These are phyloP conservation scores for Habroteleia sp. DNA, from an alignment of 2,888 invertebrate species.

Conservation along the genomic window DNA sequence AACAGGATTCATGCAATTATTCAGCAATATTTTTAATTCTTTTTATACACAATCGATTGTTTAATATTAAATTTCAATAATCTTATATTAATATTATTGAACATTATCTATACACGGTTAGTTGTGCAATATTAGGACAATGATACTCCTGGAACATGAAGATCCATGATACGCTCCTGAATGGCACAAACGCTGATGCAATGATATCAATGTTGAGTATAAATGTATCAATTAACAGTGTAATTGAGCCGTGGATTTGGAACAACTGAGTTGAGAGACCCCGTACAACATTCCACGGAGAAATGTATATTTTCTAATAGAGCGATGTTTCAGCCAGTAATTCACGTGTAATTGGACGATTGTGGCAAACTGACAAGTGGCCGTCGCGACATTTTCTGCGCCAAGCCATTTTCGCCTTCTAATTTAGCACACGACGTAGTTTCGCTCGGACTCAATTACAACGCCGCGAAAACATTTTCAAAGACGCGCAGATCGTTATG, in stretches of 20 bases:
- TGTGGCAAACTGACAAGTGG: constrained; percentile 55
- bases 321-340: constrained; percentile 49
- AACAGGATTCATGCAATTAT: too few relatives aligned
- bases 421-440: constrained; percentile 46
- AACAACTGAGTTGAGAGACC: constrained; percentile 4
- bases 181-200: not conserved
- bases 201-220: not conserved
- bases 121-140: too few relatives aligned
- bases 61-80: too few relatives aligned
- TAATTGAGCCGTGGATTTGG: constrained; percentile 36
- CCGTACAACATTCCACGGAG: constrained; percentile 1
- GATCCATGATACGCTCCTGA: too few relatives aligned
- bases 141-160: too few relatives aligned
- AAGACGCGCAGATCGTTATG: constrained; percentile 61
- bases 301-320: constrained; percentile 22
- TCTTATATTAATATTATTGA: too few relatives aligned
- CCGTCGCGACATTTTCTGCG: constrained; percentile 36
- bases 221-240: constrained; percentile 45
- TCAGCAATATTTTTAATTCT: too few relatives aligned
- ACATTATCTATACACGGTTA: too few relatives aligned
- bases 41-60: too few relatives aligned
- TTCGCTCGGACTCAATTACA: constrained; percentile 27
- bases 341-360: constrained; percentile 64
- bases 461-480: constrained; percentile 52
- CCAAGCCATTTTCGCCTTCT: constrained; percentile 38